Evolutionary conservation across 1,140 invertebrate genomes (phyloP).

Genomic region (Aphis craccivora): DNA sequence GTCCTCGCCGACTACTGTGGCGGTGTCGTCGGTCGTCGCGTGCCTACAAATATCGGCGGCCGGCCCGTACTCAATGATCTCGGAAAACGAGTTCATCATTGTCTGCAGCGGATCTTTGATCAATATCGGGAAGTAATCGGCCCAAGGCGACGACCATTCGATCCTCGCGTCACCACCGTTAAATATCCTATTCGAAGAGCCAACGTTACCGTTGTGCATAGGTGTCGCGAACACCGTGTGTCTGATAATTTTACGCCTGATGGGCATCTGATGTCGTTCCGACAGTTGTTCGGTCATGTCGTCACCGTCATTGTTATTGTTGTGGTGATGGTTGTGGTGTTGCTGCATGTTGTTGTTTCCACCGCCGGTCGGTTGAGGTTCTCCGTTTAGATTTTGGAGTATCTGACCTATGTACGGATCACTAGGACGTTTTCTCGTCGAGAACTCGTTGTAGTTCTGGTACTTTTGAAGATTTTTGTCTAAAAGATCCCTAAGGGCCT

Average conservation of each 20-base stretch:
- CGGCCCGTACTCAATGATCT: constrained; percentile 70
- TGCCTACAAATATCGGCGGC: constrained; percentile 66
- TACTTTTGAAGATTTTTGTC: constrained; percentile 30
- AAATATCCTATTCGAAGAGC: neutral
- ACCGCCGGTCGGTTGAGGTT: neutral
- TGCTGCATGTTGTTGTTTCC: neutral
- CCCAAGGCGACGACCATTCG: constrained; percentile 53
- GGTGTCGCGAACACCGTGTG: constrained; percentile 36
- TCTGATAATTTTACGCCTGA: constrained; percentile 21
- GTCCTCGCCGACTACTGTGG: neutral
- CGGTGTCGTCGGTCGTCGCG: neutral
- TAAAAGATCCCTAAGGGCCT: constrained; percentile 25
- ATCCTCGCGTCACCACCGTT: neutral
- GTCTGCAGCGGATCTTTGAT: constrained; percentile 68
- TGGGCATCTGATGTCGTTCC: neutral
- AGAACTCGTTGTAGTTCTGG: neutral
- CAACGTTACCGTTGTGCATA: neutral
- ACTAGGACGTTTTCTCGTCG: neutral
- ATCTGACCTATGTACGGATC: constrained; percentile 52
- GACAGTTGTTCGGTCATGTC: neutral
- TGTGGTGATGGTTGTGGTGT: neutral
- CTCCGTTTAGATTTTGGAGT: neutral
- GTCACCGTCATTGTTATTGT: neutral
- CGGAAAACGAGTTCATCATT: constrained; percentile 62
- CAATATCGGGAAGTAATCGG: constrained; percentile 67